Evolutionary conservation across 2,888 invertebrate genomes (phyloP), one percentile per base, ranked within the genome.

Genomic region (Alloplasta piceator): DNA sequence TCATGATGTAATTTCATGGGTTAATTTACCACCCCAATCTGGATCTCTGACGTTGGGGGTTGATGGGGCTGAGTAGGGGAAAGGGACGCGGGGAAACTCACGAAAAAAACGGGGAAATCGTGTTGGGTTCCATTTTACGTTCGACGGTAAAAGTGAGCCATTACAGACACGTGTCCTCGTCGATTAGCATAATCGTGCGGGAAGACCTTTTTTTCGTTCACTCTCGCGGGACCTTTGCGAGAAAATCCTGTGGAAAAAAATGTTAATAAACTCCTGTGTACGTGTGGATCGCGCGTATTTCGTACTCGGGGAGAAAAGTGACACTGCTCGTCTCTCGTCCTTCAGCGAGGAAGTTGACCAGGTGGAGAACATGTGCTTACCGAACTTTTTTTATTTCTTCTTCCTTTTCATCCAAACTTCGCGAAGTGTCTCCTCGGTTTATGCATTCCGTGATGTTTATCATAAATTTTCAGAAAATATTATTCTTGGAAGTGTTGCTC

Each of bases 131-230:
- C 55, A 70, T 85, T 87, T 87, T 80, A 82, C 85, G 83, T 80
- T 78, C 83, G 70, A 78, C 78, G 84, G 84, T 87, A 88, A 87
- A 90, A 90, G 87, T 89, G 86, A 89, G 86, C 88, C 86, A 87
- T 90, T 89, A 88, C 85, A 85, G 87, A 87, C 90, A 90, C 89
- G 90, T 90, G 90, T 89, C 90, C 85, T 89, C 85, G 81, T 75
- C 86, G 87, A 89, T 90, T 90, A 90, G 89, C 90, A 90, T 90
- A 90, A 90, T 87, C 87, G 83, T 71, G 71, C 26, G 26, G 26
- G 78, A 84, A 84, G 75, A 82, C 85, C 87, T 86, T 88, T 87
- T 84, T 80, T 78, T 71, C 81, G 79, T 79, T 39, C 26, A 12
- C 38, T 48, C 52, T 41, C 14, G 9, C 56, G 61, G 9, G 52